phyloP scores from a whole-genome alignment of 2,797 vertebrate genomes.

The Mormyrops attenuatus region DNA sequence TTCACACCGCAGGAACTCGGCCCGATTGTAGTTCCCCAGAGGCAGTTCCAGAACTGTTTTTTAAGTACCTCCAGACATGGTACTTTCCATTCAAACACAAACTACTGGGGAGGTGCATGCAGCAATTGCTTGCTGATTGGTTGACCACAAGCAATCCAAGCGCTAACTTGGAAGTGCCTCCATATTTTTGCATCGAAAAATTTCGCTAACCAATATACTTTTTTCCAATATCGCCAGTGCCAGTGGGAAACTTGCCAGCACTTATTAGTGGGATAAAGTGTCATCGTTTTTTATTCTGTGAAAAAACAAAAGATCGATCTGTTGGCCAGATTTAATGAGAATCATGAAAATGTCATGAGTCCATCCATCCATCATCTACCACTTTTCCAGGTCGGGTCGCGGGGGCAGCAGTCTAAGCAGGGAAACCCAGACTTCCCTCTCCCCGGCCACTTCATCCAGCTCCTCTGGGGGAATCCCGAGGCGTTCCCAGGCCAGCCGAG shows the following conservation, averaged over 20 bases:
- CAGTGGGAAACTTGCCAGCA: neutral
- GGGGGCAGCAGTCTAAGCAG: no score
- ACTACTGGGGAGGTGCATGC: neutral
- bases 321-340: neutral
- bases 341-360: neutral
- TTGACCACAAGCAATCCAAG: neutral
- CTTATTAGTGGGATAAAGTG: neutral
- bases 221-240: neutral
- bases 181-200: neutral
- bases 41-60: neutral
- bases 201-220: neutral
- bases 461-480: no score
- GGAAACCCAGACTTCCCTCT: no score
- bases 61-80: neutral
- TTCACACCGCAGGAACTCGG: neutral
- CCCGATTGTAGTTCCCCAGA: neutral
- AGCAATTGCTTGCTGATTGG: neutral
- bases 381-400: no score
- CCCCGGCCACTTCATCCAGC: no score
- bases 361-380: no score
- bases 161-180: neutral
- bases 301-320: neutral
- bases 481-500: no score
- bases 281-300: neutral
- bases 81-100: neutral